Conservation (phyloP, 2,888 invertebrate species). For the Phorcus lineatus region DNA sequence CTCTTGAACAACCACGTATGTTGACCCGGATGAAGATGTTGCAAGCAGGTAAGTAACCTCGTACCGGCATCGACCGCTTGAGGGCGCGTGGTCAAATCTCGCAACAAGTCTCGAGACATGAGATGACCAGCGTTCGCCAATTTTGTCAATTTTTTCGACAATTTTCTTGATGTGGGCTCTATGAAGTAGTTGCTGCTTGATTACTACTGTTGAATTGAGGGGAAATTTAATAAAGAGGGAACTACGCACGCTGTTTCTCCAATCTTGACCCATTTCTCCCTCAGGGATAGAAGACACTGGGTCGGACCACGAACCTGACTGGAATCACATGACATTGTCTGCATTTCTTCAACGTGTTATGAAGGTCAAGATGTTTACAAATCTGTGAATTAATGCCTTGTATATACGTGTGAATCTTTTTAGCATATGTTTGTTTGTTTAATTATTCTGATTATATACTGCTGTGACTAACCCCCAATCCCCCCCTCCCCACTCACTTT, state of each 20-base stretch:
- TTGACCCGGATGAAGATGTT: background rate
- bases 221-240: conserved; percentile 7
- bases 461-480: no score
- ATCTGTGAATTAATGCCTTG: no score
- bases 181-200: background rate
- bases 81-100: background rate
- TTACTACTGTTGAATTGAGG: conserved; percentile 3
- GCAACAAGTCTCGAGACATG: background rate
- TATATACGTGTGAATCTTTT: no score
- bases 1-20: conserved; percentile 17
- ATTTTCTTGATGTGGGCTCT: conserved; percentile 21
- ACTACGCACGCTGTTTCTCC: background rate
- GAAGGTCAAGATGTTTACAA: no score
- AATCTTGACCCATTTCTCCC: background rate
- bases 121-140: conserved; percentile 3
- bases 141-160: conserved; percentile 13
- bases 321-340: no score
- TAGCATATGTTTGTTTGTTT: no score
- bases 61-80: background rate
- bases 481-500: no score
- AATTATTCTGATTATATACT: no score
- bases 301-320: no score
- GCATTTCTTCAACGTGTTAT: no score
- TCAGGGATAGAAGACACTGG: no score
- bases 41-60: background rate